Base-by-base conservation (phyloP, 2,888 invertebrate genomes). In the Hipparchia sbordonii region DNA sequence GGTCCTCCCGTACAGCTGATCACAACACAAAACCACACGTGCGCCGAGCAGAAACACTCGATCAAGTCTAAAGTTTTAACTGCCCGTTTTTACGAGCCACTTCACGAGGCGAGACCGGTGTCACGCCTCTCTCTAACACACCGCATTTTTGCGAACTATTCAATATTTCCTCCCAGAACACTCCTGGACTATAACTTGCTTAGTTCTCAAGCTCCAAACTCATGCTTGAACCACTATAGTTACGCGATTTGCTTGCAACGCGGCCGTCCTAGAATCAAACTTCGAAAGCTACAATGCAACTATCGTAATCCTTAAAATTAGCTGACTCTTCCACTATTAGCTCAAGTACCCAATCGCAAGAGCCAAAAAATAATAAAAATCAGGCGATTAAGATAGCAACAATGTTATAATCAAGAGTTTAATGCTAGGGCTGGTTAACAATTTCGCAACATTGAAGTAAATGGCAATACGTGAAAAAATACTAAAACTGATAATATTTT, bases 131-230 rank as follows among this genome's bases (percentile, higher is more conserved):
- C 79, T 51, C 82, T 79, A 78, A 77, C 74, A 77, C 84, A 82
- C 89, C 91, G 91, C 92, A 92, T 93, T 90, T 91, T 91, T 82
- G 77, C 77, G 45, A 66, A 71, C 61, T 70, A 72, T 74, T 74
- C 48, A 57, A 61, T 65, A 46, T 65, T 46, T 62, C 62, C 5
- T 62, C 8, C 13, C 45, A 48, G 13, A 46, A 62, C 48, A 5
- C 46, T 62, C 39, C 39, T 39, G 39, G 33, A 45, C 7, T 60
- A 2, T 12, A 10, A 62, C 13, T 46, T 13, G 8, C 46, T 46
- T 48, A 46, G 62, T 33, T 33, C 33, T 10, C n/a, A 54, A 9
- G 8, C 10, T 33, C 59, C 33, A 39, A 60, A 39, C 10, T 1
- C 59, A 60, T 60, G 12, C 39, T 60, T 39, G 5, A 12, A 60